Evolutionary conservation across 2,113 vertebrate species (phyloP).

Genomic region (Leucoraja erinaceus): DNA sequence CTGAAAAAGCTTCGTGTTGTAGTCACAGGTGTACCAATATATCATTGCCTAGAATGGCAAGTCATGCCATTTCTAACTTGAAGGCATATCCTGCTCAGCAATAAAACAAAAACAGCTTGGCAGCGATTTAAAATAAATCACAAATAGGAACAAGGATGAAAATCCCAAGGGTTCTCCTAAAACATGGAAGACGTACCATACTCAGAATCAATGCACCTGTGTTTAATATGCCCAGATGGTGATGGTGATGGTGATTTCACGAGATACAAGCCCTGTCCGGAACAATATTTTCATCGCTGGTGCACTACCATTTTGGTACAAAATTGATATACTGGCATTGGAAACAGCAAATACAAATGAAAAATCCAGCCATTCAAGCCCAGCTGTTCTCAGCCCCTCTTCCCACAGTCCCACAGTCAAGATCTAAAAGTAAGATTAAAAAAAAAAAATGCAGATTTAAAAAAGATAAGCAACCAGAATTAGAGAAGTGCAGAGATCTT

Average conservation of each 20-base stretch:
- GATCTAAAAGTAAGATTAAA: not conserved
- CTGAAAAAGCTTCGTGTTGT: not conserved
- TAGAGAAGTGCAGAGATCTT: too few species aligned
- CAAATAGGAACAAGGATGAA: not conserved
- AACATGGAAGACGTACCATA: not conserved
- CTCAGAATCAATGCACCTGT: constrained; percentile 5
- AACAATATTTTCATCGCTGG: not conserved
- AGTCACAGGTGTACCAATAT: not conserved
- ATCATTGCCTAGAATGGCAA: not conserved
- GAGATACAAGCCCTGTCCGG: not conserved
- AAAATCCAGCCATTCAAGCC: not conserved
- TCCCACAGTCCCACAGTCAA: too few species aligned
- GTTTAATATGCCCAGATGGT: not conserved
- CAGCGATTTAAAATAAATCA: not conserved
- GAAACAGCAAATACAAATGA: not conserved
- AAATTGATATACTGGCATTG: not conserved
- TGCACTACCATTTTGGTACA: not conserved
- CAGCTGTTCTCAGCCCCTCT: not conserved
- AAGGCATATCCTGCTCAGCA: not conserved
- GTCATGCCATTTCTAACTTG: not conserved
- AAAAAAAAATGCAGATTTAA: not conserved
- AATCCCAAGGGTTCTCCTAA: not conserved
- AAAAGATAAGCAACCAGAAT: not conserved
- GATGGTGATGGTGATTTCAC: not conserved
- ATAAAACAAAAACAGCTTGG: not conserved